These are phyloP conservation scores for Hirundo rustica DNA, from an alignment of 2,797 vertebrate genomes.

Conservation along the genomic window DNA sequence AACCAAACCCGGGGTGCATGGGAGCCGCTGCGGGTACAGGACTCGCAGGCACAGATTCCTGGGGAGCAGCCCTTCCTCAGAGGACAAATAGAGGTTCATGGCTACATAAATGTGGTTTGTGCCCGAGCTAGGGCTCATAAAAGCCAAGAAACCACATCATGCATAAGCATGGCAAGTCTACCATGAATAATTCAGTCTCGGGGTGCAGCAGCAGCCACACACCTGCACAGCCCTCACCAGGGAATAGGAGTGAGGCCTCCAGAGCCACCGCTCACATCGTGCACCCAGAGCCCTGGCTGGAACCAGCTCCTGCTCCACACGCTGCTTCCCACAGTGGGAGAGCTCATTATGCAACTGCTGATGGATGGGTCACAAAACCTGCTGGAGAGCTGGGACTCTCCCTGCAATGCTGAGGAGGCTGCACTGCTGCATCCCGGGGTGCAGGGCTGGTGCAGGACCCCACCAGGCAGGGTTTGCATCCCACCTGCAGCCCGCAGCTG, in stretches of 20 bases:
- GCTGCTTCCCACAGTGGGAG: neutral
- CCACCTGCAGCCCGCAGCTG: neutral
- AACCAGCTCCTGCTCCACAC: neutral
- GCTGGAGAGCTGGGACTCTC: neutral
- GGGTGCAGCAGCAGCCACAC: neutral
- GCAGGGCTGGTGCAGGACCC: neutral
- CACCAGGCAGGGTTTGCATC: fast-evolving
- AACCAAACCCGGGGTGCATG: fast-evolving
- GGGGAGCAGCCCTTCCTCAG: neutral
- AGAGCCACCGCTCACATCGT: fast-evolving
- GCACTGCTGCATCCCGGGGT: fast-evolving
- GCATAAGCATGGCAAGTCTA: neutral
- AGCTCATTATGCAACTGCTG: neutral
- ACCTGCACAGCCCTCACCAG: neutral
- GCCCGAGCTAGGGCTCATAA: neutral
- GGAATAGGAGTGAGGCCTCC: fast-evolving
- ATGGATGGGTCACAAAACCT: neutral
- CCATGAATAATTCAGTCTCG: neutral
- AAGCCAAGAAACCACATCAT: constrained; percentile 1
- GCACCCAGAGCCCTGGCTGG: neutral
- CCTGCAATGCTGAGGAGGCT: fast-evolving
- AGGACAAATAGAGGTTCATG: neutral
- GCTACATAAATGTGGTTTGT: neutral
- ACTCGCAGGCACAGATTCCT: neutral
- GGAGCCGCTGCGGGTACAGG: fast-evolving